phyloP scores from a whole-genome alignment of 1,140 invertebrate species.

The Ridgeia piscesae region DNA sequence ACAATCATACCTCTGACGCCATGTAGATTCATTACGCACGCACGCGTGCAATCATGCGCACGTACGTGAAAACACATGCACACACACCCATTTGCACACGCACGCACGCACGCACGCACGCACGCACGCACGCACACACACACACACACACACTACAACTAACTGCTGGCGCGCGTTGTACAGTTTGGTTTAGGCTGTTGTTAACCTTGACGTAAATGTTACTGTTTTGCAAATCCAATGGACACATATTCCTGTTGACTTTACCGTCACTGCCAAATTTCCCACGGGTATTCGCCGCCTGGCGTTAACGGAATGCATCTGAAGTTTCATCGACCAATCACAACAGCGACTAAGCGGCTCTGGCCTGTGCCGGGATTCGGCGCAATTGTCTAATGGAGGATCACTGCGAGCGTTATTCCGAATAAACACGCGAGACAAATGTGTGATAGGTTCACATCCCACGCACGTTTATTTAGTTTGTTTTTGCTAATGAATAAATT shows the following conservation, averaged over 20 bases:
- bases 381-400: neutral
- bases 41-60: neutral
- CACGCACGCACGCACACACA: neutral
- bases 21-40: too few relatives aligned
- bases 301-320: neutral
- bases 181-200: neutral
- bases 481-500: neutral
- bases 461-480: neutral
- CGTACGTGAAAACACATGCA: conserved; percentile 4
- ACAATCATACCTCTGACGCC: too few relatives aligned
- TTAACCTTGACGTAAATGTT: neutral
- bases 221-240: neutral
- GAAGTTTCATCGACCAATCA: neutral
- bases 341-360: neutral
- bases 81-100: neutral
- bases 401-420: neutral
- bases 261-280: neutral
- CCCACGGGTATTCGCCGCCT: neutral
- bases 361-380: neutral
- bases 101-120: neutral
- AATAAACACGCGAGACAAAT: neutral
- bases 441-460: neutral
- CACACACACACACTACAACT: neutral
- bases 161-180: neutral
- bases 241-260: neutral